Conservation (phyloP, 2,113 vertebrate species). For the Entosphenus tridentatus region DNA sequence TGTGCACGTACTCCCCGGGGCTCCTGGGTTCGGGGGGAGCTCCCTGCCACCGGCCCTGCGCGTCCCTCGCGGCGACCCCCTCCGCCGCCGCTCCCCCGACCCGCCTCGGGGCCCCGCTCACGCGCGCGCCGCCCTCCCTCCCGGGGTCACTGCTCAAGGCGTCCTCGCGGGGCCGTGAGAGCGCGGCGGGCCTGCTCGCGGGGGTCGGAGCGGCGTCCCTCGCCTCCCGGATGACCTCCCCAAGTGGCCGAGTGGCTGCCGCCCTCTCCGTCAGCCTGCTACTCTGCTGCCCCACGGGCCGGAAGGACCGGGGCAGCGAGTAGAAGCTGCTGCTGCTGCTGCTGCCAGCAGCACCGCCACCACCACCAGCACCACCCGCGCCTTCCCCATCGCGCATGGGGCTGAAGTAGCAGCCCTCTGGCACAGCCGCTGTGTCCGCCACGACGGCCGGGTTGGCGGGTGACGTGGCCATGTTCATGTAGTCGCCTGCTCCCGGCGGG, state of each 20-base stretch:
- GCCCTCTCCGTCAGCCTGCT: too few species aligned
- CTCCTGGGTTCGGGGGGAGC: constrained; percentile 41
- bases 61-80: not conserved
- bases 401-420: too few species aligned
- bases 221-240: too few species aligned
- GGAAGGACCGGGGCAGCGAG: not conserved
- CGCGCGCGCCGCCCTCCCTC: not conserved
- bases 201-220: not conserved
- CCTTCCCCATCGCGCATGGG: too few species aligned
- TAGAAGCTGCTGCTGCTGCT: not conserved
- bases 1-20: constrained; percentile 55
- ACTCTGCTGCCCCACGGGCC: not conserved
- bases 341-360: too few species aligned
- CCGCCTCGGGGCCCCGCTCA: not conserved
- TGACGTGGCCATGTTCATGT: too few species aligned
- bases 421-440: too few species aligned
- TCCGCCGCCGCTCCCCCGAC: constrained; percentile 3
- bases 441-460: too few species aligned
- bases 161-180: not conserved
- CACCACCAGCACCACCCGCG: too few species aligned
- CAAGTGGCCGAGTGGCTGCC: too few species aligned
- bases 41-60: not conserved
- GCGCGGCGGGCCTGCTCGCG: not conserved
- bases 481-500: too few species aligned
- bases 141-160: not conserved